These are phyloP conservation scores for Phalanger gymnotis DNA, from an alignment of 2,797 vertebrate species.

Conservation along the genomic window DNA sequence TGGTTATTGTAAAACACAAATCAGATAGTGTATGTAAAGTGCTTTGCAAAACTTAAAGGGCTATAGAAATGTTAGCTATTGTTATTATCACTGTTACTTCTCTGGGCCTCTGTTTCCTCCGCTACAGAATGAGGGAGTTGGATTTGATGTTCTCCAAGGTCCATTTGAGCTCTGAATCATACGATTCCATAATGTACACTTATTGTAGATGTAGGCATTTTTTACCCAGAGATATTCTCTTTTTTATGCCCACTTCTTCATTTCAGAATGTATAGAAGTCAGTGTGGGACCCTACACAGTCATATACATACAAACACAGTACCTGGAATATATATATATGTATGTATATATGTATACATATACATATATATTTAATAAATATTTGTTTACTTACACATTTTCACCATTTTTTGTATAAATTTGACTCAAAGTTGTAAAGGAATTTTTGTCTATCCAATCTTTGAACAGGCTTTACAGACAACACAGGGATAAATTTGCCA, in stretches of 20 bases:
- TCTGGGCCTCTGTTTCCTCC: no score
- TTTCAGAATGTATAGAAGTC: not conserved
- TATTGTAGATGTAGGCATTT: no score
- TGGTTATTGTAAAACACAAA: no score
- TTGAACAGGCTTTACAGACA: slow-evolving; percentile 21
- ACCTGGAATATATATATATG: not conserved
- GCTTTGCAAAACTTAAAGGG: no score
- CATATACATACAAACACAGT: not conserved
- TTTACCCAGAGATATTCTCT: not conserved
- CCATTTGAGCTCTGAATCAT: no score
- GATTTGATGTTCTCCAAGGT: no score
- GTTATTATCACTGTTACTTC: no score
- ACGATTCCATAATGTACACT: no score
- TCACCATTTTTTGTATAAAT: slow-evolving; percentile 21
- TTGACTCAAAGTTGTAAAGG: slow-evolving; percentile 37
- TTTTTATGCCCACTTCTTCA: not conserved
- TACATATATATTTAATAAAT: not conserved
- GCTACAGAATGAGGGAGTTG: no score
- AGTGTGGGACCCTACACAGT: not conserved
- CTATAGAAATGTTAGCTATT: no score
- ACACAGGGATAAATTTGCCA: not conserved
- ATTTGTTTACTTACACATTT: not conserved
- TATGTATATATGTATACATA: no score
- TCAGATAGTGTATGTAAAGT: no score
- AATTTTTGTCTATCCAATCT: slow-evolving; percentile 15